Base-by-base conservation (phyloP, 2,113 vertebrate species). In the Nibea coibor region DNA sequence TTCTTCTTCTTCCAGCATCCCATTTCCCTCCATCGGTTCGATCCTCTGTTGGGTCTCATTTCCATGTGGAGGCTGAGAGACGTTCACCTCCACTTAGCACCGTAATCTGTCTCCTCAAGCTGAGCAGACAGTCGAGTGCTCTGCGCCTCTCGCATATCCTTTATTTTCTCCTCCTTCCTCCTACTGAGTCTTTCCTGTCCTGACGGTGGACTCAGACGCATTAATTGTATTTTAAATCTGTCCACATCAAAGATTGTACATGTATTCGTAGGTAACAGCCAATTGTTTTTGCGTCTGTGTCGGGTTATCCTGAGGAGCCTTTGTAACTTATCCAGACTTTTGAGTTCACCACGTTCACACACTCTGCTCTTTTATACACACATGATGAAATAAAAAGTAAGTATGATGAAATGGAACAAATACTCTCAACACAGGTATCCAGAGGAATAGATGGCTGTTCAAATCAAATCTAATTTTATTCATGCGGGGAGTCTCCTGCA, bases 331-430 rank as follows among this genome's bases (percentile, higher is more conserved):
- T 70, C 54, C 20, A 20, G 57, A 68, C 75, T 78, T 66, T 24
- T 66, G 26, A 73, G 39, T 66, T 6, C 14, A 81, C 43, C 67
- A 42, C 51, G 42, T 39, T 79, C 20, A 14, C 35, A 56, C 17
- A 56, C 17, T 26, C 22, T 31, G 10, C 2, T 20, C 15, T 83
- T 81, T 85, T 28, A 78, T 56, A 63, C 16, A 12, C 47, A 75
- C 75, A 42, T 87, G 87, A 89, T 87, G 82, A 79, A 85, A 87
- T 56, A 31, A 75, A 75, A 78, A 15, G 72, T 64, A 71, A 85
- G 85, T 71, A 35, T 63, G 42, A 70, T 80, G 72, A 80, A 85
- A 86, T 80, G 24, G 63, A 76, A 85, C 57, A 58, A 74, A 72
- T 64, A 64, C 62, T 80, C 70, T 74, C 61, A 67, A 48, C 43